A percentile compares a stretch with the other conserved stretches of the same genome.
Conservation (phyloP, 2,797 vertebrate genomes). For the Myotis findleyi region DNA sequence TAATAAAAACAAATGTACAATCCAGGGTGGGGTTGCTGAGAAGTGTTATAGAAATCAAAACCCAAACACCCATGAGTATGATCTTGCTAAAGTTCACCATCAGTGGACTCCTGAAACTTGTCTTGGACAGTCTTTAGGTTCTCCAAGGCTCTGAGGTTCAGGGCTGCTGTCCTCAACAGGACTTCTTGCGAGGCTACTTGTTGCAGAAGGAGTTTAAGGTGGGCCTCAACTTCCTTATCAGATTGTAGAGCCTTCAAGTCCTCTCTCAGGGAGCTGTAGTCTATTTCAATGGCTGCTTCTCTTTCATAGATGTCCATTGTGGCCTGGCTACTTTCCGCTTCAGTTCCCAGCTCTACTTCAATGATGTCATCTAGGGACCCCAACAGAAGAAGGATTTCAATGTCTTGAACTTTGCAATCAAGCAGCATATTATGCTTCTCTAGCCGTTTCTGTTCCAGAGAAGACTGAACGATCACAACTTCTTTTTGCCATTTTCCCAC, state of each 20-base stretch:
- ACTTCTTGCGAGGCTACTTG: constrained; percentile 87
- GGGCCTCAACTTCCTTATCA: constrained; percentile 88
- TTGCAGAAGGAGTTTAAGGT: constrained; percentile 86
- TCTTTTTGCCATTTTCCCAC: constrained; percentile 91
- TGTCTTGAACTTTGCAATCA: constrained; percentile 92
- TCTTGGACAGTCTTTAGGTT: constrained; percentile 90
- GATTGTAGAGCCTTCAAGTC: constrained; percentile 86
- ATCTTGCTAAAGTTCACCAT: constrained; percentile 87
- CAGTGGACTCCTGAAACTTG: constrained; percentile 90
- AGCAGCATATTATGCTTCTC: constrained; percentile 94
- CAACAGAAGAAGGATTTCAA: constrained; percentile 90
- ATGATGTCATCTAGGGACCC: constrained; percentile 94
- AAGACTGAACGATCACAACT: constrained; percentile 87
- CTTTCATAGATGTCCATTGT: constrained; percentile 90
- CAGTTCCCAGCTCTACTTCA: constrained; percentile 90
- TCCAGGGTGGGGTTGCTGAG: neutral
- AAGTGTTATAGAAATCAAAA: neutral
- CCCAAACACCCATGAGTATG: neutral
- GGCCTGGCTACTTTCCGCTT: constrained; percentile 85
- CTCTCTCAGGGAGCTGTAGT: constrained; percentile 90
- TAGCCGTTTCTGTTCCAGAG: constrained; percentile 92
- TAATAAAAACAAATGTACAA: neutral
- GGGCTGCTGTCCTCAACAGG: constrained; percentile 90
- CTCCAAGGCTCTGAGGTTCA: constrained; percentile 94
- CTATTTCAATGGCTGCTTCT: constrained; percentile 91